These are phyloP conservation scores for Ptychochromis oligacanthus DNA, from an alignment of 2,113 vertebrate species.

Conservation along the genomic window DNA sequence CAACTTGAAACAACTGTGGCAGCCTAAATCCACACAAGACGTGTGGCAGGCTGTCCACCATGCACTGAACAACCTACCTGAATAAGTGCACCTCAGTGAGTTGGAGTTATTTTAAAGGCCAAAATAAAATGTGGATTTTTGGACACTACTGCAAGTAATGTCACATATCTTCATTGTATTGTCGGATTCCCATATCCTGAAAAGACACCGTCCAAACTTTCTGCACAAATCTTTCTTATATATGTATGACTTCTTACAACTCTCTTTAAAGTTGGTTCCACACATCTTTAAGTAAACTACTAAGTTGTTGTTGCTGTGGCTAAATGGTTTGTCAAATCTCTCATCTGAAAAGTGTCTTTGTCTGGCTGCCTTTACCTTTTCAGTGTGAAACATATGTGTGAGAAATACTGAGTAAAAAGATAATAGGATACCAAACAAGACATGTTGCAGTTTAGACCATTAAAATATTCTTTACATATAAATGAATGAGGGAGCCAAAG, in stretches of 20 bases:
- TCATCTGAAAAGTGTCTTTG: not conserved
- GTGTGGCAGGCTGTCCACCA: not conserved
- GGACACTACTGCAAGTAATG: not conserved
- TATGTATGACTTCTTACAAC: not conserved
- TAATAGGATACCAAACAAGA: not conserved
- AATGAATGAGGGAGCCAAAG: no score
- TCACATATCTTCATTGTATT: not conserved
- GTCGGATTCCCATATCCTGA: not conserved
- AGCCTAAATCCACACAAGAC: not conserved
- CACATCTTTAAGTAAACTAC: not conserved
- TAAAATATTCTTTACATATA: no score
- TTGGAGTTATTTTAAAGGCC: not conserved
- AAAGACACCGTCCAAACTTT: not conserved
- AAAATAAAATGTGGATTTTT: not conserved
- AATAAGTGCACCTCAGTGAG: not conserved
- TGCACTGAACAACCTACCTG: not conserved
- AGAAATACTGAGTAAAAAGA: not conserved
- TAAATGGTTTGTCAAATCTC: not conserved
- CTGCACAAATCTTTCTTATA: not conserved
- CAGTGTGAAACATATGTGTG: not conserved
- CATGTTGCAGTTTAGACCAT: not conserved
- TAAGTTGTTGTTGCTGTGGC: not conserved
- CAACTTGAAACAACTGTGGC: not conserved
- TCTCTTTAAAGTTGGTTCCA: not conserved
- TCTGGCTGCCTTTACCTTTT: not conserved